Percentiles rank a stretch among this genome's conserved stretches.
These are phyloP conservation scores for Glandiceps talaboti DNA, from an alignment of 53 echinoderm and acorn worm species.

Conservation along the genomic window DNA sequence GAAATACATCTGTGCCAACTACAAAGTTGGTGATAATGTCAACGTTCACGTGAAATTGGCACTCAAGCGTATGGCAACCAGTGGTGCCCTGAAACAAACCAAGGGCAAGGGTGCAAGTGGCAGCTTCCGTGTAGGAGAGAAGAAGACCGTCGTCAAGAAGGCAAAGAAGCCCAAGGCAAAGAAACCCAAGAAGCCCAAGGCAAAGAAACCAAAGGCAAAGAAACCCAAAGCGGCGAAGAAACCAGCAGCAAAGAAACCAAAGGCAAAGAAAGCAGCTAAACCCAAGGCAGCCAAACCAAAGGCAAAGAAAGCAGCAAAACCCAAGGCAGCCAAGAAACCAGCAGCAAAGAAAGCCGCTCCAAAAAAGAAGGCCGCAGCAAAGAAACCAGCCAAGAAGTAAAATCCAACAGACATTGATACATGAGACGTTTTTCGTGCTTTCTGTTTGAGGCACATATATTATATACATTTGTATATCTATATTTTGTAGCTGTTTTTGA, in stretches of 20 bases:
- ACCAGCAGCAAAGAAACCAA: slow-evolving; percentile 1
- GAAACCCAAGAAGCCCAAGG: slow-evolving; percentile 4
- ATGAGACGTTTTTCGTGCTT: no score
- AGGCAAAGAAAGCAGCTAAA: slow-evolving; percentile 15
- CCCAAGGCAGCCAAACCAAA: slow-evolving; percentile 4
- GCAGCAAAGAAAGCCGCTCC: slow-evolving; percentile 12
- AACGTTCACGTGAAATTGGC: slow-evolving; percentile 68
- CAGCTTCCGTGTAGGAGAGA: slow-evolving; percentile 42
- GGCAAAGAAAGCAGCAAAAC: slow-evolving; percentile 2
- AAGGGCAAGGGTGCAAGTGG: slow-evolving; percentile 83
- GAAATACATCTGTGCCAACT: slow-evolving; percentile 75
- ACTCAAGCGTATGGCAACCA: slow-evolving; percentile 39
- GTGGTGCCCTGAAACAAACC: slow-evolving; percentile 31
- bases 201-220: slow-evolving; percentile 10
- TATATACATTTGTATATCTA: no score
- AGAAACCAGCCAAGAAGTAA: slow-evolving; percentile 8
- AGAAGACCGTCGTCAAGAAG: slow-evolving; percentile 19
- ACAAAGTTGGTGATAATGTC: slow-evolving; percentile 64
- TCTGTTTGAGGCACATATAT: no score
- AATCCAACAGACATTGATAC: no score
- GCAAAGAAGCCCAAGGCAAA: slow-evolving; percentile 13
- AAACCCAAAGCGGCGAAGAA: neutral
- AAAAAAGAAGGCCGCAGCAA: slow-evolving; percentile 46
- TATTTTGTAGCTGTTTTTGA: no score
- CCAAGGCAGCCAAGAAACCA: slow-evolving; percentile 6